Evolutionary conservation across 2,113 vertebrate genomes (phyloP).

Genomic region (Dissostichus mawsoni): DNA sequence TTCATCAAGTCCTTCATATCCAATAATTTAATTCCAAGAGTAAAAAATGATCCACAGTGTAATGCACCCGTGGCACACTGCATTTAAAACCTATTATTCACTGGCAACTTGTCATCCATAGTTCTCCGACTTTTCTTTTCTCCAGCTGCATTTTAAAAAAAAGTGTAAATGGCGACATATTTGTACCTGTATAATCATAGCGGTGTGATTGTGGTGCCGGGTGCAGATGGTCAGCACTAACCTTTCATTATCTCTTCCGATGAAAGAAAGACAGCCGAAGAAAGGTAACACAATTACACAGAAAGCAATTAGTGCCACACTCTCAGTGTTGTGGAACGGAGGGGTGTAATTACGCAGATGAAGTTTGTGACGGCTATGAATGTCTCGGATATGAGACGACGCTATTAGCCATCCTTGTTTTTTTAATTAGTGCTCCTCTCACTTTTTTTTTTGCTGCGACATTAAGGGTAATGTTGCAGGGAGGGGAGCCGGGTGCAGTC

Average conservation of each 20-base stretch:
- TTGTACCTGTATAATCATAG: slow-evolving; percentile 47
- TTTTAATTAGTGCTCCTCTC: slow-evolving; percentile 64
- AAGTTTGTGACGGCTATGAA: slow-evolving; percentile 71
- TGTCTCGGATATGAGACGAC: slow-evolving; percentile 48
- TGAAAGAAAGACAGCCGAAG: slow-evolving; percentile 46
- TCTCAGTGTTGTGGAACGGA: slow-evolving; percentile 76
- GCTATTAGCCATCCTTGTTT: slow-evolving; percentile 55
- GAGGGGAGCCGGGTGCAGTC: slow-evolving; percentile 16
- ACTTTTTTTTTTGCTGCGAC: slow-evolving; percentile 35
- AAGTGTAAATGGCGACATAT: slow-evolving; percentile 54
- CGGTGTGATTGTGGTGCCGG: slow-evolving; percentile 32
- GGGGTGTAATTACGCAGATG: slow-evolving; percentile 78
- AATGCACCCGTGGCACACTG: slow-evolving; percentile 41
- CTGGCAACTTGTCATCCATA: slow-evolving; percentile 53
- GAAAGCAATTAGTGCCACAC: slow-evolving; percentile 78
- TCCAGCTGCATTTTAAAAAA: slow-evolving; percentile 40
- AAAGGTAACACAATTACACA: slow-evolving; percentile 78
- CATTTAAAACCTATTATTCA: slow-evolving; percentile 64
- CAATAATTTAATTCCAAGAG: slow-evolving; percentile 76
- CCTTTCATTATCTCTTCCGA: slow-evolving; percentile 55
- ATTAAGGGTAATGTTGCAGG: slow-evolving; percentile 58
- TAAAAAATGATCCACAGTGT: slow-evolving; percentile 67
- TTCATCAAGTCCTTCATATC: slow-evolving; percentile 76
- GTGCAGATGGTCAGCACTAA: slow-evolving; percentile 70
- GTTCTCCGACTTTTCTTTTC: slow-evolving; percentile 37